These are phyloP conservation scores for Hetaerina americana DNA, from an alignment of 1,140 invertebrate genomes.

Conservation along the genomic window DNA sequence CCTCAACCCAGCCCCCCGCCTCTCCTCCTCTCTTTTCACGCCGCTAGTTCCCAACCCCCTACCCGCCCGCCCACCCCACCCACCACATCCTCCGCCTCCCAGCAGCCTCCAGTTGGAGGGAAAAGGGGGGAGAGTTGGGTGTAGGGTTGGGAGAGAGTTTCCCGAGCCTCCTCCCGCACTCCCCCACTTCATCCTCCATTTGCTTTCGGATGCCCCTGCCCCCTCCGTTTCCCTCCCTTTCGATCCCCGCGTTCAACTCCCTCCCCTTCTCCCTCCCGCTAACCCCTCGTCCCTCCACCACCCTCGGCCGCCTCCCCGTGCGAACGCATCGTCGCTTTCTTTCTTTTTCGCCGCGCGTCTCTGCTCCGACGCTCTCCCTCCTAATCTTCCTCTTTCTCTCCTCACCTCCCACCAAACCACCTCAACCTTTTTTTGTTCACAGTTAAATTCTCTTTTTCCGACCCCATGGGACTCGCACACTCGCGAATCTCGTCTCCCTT, in stretches of 20 bases:
- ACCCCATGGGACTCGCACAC: no score
- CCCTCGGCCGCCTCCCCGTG: slow-evolving; percentile 22
- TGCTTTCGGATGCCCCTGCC: background rate
- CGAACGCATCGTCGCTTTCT: background rate
- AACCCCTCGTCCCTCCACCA: slow-evolving; percentile 34
- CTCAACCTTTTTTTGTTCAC: background rate
- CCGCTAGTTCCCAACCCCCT: no score
- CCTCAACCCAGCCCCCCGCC: no score
- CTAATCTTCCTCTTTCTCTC: background rate
- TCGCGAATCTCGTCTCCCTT: no score
- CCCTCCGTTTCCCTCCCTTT: slow-evolving; percentile 32
- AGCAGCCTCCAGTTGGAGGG: no score
- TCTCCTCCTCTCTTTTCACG: no score
- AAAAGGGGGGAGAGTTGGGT: no score
- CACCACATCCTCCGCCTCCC: no score
- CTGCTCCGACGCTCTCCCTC: background rate
- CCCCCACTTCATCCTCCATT: background rate
- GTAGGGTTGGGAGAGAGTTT: no score
- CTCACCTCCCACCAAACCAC: background rate
- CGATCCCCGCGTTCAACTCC: slow-evolving; percentile 35
- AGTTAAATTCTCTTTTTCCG: no score
- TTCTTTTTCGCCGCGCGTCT: background rate
- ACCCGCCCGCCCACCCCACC: no score
- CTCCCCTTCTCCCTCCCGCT: slow-evolving; percentile 32
- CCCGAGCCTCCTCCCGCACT: background rate